Percentiles rank a stretch among this genome's conserved stretches.
phyloP scores from a whole-genome alignment of 2,888 invertebrate species.

The Nemotelus nigrinus region DNA sequence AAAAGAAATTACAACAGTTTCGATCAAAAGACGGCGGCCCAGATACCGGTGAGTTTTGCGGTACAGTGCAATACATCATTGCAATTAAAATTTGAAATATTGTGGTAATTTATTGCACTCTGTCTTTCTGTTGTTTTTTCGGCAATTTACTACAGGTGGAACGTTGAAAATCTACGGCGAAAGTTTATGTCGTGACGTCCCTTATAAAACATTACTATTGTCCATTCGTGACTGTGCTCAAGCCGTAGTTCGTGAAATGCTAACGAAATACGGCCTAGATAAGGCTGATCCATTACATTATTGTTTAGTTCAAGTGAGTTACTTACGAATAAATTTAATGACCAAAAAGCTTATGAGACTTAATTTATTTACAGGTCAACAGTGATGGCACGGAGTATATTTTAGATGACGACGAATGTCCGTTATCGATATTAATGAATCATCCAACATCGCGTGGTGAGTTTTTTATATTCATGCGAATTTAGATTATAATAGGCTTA shows the following conservation, averaged over 20 bases:
- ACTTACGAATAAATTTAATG: background rate
- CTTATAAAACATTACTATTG: constrained; percentile 95
- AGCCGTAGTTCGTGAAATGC: constrained; percentile 93
- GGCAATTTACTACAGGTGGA: constrained; percentile 69
- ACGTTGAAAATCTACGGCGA: constrained; percentile 96
- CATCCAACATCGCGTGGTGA: constrained; percentile 86
- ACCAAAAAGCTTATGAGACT: constrained; percentile 14
- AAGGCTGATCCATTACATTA: constrained; percentile 90
- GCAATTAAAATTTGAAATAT: constrained; percentile 5
- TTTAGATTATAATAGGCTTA: too few relatives aligned
- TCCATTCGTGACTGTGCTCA: constrained; percentile 93
- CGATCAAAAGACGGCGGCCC: constrained; percentile 94
- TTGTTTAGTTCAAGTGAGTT: constrained; percentile 90
- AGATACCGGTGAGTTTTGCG: constrained; percentile 74
- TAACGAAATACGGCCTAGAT: constrained; percentile 95
- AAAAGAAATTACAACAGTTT: constrained; percentile 95
- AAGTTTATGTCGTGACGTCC: constrained; percentile 94
- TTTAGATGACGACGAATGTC: constrained; percentile 97
- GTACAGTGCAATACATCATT: background rate
- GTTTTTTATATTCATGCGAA: constrained; percentile 60
- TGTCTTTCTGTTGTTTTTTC: background rate
- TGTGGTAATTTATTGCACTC: background rate
- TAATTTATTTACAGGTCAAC: constrained; percentile 67
- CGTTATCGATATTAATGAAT: constrained; percentile 92
- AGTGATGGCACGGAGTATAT: constrained; percentile 85